A percentile compares a stretch with the other conserved stretches of the same genome.
These are phyloP conservation scores for Agonum fuliginosum DNA, from an alignment of 2,888 invertebrate species.

Conservation along the genomic window DNA sequence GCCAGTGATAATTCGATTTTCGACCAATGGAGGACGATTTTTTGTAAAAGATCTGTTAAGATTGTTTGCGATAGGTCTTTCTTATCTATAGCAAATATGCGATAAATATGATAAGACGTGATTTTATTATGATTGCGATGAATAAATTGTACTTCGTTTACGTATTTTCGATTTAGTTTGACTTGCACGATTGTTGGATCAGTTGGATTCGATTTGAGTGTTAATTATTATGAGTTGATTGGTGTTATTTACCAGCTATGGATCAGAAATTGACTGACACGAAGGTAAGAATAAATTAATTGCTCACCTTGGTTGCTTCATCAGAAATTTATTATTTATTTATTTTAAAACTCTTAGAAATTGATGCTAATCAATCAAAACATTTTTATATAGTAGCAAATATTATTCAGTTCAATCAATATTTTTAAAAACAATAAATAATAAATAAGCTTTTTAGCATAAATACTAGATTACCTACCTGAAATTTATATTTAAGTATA, in stretches of 20 bases:
- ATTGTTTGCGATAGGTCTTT: slow-evolving; percentile 44
- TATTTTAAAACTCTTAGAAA: not conserved
- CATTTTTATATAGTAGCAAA: too few species aligned
- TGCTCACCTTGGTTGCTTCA: slow-evolving; percentile 12
- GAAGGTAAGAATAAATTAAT: slow-evolving; percentile 34
- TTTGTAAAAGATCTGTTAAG: slow-evolving; percentile 38
- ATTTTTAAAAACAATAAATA: not conserved
- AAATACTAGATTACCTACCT: too few species aligned
- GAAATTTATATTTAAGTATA: too few species aligned
- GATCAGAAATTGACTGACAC: slow-evolving; percentile 1
- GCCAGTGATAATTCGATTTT: slow-evolving; percentile 32
- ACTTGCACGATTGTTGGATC: slow-evolving; percentile 8
- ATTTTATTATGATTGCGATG: slow-evolving; percentile 46
- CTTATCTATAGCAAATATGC: slow-evolving; percentile 52
- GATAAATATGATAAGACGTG: slow-evolving; percentile 54
- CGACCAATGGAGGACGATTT: slow-evolving; percentile 49
- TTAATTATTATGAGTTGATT: not conserved
- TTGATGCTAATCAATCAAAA: not conserved
- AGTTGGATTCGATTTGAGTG: not conserved
- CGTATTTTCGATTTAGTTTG: slow-evolving; percentile 26
- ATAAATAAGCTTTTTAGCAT: not conserved
- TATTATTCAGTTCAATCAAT: too few species aligned
- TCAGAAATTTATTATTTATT: slow-evolving; percentile 7
- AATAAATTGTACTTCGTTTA: slow-evolving; percentile 39
- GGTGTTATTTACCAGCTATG: not conserved